These are phyloP conservation scores for Meta bourneti DNA, from an alignment of 2,888 invertebrate species.

Conservation along the genomic window DNA sequence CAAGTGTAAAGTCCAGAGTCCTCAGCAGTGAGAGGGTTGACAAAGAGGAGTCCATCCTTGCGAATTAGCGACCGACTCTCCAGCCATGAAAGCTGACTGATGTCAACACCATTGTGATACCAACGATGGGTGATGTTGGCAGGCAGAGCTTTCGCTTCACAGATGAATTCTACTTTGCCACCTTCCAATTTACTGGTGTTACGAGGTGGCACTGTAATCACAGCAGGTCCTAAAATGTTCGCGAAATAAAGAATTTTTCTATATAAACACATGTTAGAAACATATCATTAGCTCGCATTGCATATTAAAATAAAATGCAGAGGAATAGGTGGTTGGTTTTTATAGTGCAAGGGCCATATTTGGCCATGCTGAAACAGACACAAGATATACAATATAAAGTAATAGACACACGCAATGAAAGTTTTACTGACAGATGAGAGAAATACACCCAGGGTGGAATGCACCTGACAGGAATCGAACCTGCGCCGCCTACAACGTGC, in stretches of 20 bases:
- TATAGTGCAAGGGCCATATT: no score
- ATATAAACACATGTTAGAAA: background rate
- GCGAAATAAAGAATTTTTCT: background rate
- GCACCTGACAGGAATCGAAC: no score
- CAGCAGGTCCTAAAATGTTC: conserved; percentile 90
- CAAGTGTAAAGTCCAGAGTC: conserved; percentile 97
- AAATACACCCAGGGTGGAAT: no score
- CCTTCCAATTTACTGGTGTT: conserved; percentile 97
- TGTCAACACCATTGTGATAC: conserved; percentile 88
- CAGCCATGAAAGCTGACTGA: conserved; percentile 83
- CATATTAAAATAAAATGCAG: background rate
- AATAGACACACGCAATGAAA: no score
- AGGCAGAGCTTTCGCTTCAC: conserved; percentile 95
- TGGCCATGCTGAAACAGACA: no score
- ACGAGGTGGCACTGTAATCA: conserved; percentile 96
- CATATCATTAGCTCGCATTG: no score
- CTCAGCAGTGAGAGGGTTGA: conserved; percentile 95
- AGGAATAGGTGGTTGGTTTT: no score
- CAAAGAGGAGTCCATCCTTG: conserved; percentile 93
- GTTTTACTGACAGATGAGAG: no score
- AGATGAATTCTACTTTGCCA: conserved; percentile 95
- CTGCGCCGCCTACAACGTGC: no score
- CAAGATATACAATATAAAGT: no score
- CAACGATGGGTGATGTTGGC: conserved; percentile 94
- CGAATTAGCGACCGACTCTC: conserved; percentile 83